Evolutionary conservation across 2,797 vertebrate genomes (phyloP), one percentile per base, ranked within the genome.

Genomic region (Mormyrops attenuatus): DNA sequence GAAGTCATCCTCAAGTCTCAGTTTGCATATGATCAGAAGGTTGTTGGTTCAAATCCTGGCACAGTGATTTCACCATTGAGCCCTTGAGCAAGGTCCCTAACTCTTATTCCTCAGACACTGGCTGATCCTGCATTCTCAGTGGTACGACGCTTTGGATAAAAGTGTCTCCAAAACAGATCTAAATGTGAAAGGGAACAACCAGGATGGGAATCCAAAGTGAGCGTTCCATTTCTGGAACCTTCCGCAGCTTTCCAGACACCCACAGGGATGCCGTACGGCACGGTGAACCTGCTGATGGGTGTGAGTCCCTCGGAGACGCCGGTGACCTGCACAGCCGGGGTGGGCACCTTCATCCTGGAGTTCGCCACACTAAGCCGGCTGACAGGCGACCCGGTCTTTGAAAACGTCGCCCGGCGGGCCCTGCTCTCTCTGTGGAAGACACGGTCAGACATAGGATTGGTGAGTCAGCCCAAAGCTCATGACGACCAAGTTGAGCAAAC

Each of bases 281-380:
- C 98, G 0, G 98, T 99, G 91, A 99, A 99, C 94, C 96, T 99
- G 60, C 95, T 98, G 93, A 96, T 92, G 0, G 98, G 98, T 0
- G 97, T 99, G 89, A 98, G 97, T 92, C 97, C 97, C 0, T 95
- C 96, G 0, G 98, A 99, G 93, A 99, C 98, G 0, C 96, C 98
- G 0, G 97, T 99, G 91, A 99, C 98, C 34, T 99, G 98, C 90
- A 99, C 98, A 0, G 98, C 98, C 11, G 98, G 98, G 0, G 97
- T 99, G 1, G 98, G 98, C 26, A 99, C 98, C 6, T 99, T 98
- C 94, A 98, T 99, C 92, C 95, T 99, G 95, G 98, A 99, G 93
- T 99, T 99, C 90, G 96, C 97, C 82, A 95, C 97, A 7, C 93
- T 99, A 55, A 99, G 97, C 90, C 97, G 97, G 89, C 97, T 99